A percentile compares a stretch with the other conserved stretches of the same genome.
These are phyloP conservation scores for Tanypteryx hageni DNA, from an alignment of 2,888 invertebrate genomes.

Conservation along the genomic window DNA sequence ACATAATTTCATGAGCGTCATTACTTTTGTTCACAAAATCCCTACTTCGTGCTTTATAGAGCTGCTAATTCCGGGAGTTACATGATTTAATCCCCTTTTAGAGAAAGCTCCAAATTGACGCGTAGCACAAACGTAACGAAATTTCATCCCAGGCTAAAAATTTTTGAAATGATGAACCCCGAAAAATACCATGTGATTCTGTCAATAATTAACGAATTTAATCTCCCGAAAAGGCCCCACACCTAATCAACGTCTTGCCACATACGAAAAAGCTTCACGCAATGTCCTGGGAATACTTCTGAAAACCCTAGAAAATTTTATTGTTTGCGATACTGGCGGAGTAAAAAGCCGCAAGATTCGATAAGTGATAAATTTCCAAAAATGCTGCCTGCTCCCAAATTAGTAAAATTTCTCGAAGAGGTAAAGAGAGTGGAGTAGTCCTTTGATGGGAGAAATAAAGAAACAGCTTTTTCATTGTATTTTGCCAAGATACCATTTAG, in stretches of 20 bases:
- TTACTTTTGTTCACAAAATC: no score
- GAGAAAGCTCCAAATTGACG: neutral
- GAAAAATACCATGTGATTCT: constrained; percentile 31
- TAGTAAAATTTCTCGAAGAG: no score
- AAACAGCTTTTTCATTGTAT: neutral
- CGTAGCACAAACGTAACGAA: neutral
- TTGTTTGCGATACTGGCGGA: neutral
- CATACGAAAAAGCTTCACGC: neutral
- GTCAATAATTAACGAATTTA: constrained; percentile 52
- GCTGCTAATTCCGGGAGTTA: neutral
- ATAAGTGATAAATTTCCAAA: neutral
- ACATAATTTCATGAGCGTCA: no score
- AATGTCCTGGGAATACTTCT: neutral
- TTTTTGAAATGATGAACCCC: constrained; percentile 36
- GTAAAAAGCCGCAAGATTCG: neutral
- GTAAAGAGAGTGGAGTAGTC: neutral
- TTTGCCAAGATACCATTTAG: no score
- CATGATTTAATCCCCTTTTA: constrained; percentile 38
- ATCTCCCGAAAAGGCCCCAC: constrained; percentile 33
- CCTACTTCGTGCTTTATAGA: constrained; percentile 18
- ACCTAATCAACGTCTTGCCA: constrained; percentile 20
- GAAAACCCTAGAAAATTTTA: neutral
- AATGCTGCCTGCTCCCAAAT: neutral
- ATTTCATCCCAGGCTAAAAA: constrained; percentile 4
- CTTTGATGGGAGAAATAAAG: neutral